Conservation (phyloP, 53 echinoderm and acorn worm genomes). For the Temnopleurus reevesii region DNA sequence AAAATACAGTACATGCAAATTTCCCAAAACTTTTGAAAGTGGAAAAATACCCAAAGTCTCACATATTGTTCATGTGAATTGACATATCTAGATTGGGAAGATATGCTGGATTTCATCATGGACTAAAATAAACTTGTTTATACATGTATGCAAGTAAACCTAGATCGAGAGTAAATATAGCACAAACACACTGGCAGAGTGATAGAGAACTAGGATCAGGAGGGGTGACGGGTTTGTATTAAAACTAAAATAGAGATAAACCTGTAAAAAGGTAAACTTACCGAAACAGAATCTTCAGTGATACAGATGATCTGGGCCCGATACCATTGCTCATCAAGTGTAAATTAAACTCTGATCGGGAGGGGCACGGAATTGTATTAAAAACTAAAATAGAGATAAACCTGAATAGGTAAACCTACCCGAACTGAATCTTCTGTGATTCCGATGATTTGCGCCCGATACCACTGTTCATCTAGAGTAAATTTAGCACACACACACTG, state of each 20-base stretch:
- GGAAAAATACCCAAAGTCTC: no score
- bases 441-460: constrained; percentile 72
- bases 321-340: background rate
- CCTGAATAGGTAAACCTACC: constrained; percentile 55
- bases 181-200: constrained; percentile 76
- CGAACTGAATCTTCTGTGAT: constrained; percentile 61
- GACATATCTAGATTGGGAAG: no score
- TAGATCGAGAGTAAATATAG: constrained; percentile 76
- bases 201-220: constrained; percentile 36
- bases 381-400: background rate
- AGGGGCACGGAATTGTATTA: no score
- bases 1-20: no score
- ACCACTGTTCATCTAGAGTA: constrained; percentile 80
- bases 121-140: no score
- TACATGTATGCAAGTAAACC: no score
- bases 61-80: no score
- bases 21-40: no score
- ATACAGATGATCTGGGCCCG: background rate
- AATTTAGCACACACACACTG: constrained; percentile 87
- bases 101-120: no score
- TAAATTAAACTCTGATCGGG: background rate
- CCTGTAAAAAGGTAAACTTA: no score
- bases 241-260: no score
- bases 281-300: background rate
- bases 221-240: background rate